These are phyloP conservation scores for Philypnodon macrostomus DNA, from an alignment of 2,797 vertebrate species.

Conservation along the genomic window DNA sequence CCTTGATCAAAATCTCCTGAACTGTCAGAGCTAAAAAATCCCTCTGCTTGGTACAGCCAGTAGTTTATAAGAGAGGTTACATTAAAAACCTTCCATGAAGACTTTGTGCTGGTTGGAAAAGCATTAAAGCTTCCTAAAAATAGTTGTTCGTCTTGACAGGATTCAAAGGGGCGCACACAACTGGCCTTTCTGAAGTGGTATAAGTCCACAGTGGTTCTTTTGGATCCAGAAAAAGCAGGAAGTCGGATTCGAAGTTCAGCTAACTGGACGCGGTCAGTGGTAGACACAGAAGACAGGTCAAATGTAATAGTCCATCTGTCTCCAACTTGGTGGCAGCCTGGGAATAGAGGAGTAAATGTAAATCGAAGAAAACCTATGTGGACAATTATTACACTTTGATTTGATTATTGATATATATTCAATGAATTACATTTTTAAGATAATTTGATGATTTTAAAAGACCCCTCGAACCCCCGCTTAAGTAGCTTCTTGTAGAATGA, in stretches of 20 bases:
- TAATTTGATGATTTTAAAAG: too few species aligned
- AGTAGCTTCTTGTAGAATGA: too few species aligned
- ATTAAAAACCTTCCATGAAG: slow-evolving; percentile 83
- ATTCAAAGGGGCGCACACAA: slow-evolving; percentile 30
- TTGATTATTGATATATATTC: too few species aligned
- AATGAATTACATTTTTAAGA: too few species aligned
- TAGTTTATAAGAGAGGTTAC: slow-evolving; percentile 76
- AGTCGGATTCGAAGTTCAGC: slow-evolving; percentile 80
- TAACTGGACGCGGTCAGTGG: slow-evolving; percentile 73
- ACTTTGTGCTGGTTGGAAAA: slow-evolving; percentile 37
- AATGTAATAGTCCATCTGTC: slow-evolving; percentile 81
- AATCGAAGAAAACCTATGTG: too few species aligned
- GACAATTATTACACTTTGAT: too few species aligned
- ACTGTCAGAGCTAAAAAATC: slow-evolving; percentile 4
- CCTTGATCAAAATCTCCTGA: slow-evolving; percentile 30
- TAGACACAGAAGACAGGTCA: slow-evolving; percentile 85
- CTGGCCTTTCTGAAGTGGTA: slow-evolving; percentile 72
- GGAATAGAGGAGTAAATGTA: slow-evolving; percentile 6
- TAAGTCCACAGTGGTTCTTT: slow-evolving; percentile 71
- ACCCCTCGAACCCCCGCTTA: too few species aligned
- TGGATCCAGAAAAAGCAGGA: slow-evolving; percentile 54
- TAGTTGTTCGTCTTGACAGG: slow-evolving; percentile 63
- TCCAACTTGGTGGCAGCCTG: slow-evolving; percentile 76
- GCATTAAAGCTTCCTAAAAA: slow-evolving; percentile 78
- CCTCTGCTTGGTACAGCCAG: slow-evolving; percentile 71